Percentiles rank a stretch among this genome's conserved stretches.
phyloP scores from a whole-genome alignment of 2,797 vertebrate species.

The Huso huso region DNA sequence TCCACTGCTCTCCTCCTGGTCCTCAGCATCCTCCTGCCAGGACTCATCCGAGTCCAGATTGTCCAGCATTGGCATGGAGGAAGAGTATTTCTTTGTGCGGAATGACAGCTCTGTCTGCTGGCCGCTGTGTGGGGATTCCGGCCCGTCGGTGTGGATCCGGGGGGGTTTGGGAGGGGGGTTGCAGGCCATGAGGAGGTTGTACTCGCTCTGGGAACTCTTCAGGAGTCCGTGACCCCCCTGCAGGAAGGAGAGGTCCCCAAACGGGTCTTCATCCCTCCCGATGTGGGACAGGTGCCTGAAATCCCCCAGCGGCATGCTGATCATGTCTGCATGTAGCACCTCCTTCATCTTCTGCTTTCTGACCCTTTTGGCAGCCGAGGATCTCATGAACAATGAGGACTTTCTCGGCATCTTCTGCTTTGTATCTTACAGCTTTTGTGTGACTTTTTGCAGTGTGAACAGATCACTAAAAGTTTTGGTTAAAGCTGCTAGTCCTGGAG shows the following conservation, averaged over 20 bases:
- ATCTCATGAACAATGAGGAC: slow-evolving; percentile 44
- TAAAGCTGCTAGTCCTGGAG: too few species aligned
- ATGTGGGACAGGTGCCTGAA: slow-evolving; percentile 67
- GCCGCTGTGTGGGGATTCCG: slow-evolving; percentile 47
- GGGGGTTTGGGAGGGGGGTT: slow-evolving; percentile 83
- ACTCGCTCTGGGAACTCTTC: slow-evolving; percentile 69
- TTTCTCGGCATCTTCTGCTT: slow-evolving; percentile 50
- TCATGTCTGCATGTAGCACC: slow-evolving; percentile 62
- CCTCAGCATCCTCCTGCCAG: slow-evolving; percentile 31
- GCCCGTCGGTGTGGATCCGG: slow-evolving; percentile 71
- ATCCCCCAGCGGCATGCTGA: slow-evolving; percentile 70
- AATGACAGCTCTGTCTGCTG: slow-evolving; percentile 26
- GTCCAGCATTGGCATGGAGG: slow-evolving; percentile 53
- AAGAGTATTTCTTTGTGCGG: slow-evolving; percentile 47
- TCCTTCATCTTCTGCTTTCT: slow-evolving; percentile 58
- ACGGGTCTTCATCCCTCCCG: slow-evolving; percentile 58
- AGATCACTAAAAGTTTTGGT: too few species aligned
- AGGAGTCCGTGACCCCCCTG: slow-evolving; percentile 59
- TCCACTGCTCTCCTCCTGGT: slow-evolving; percentile 19
- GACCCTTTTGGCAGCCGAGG: slow-evolving; percentile 47
- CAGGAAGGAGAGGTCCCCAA: slow-evolving; percentile 71
- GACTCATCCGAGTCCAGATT: slow-evolving; percentile 30
- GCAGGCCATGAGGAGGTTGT: slow-evolving; percentile 70
- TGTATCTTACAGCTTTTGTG: too few species aligned
- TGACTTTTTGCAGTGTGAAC: too few species aligned